phyloP scores from a whole-genome alignment of 2,888 invertebrate species.

The Drosophila borborema region DNA sequence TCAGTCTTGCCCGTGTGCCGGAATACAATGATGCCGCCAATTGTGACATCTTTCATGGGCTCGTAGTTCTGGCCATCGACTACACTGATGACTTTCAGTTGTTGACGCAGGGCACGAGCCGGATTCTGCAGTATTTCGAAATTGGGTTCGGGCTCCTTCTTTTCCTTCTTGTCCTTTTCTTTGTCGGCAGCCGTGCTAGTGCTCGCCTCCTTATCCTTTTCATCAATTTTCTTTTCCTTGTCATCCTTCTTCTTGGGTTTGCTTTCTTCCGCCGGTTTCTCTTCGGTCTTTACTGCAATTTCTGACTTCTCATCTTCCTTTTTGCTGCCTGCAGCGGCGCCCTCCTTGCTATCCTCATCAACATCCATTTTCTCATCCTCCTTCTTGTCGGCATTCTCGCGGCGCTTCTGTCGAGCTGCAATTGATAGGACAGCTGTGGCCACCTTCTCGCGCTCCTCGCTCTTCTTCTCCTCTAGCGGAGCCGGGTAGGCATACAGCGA shows the following conservation, averaged over 20 bases:
- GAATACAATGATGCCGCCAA: constrained; percentile 98
- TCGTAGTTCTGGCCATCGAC: constrained; percentile 93
- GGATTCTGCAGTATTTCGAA: constrained; percentile 98
- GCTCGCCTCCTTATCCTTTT: constrained; percentile 75
- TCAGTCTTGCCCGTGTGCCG: constrained; percentile 92
- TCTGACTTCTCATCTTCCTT: constrained; percentile 83
- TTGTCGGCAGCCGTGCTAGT: constrained; percentile 77
- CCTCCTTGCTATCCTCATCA: constrained; percentile 87
- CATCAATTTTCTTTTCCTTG: constrained; percentile 75
- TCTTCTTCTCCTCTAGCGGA: constrained; percentile 98
- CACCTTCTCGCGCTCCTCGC: constrained; percentile 98
- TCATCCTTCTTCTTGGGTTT: constrained; percentile 79
- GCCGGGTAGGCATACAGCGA: constrained; percentile 98
- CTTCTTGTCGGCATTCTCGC: constrained; percentile 89
- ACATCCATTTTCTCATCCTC: constrained; percentile 95
- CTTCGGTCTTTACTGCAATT: constrained; percentile 77
- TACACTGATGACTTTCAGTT: constrained; percentile 91
- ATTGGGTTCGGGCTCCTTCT: constrained; percentile 95
- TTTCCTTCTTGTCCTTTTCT: constrained; percentile 84
- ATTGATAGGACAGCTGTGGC: constrained; percentile 99
- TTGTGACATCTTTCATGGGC: constrained; percentile 95
- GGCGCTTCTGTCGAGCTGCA: constrained; percentile 95
- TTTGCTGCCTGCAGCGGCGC: constrained; percentile 86
- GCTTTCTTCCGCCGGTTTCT: constrained; percentile 60
- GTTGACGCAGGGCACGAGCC: constrained; percentile 96